Conservation (phyloP, 2,113 vertebrate genomes). For the Forbesichthys papilliferus region DNA sequence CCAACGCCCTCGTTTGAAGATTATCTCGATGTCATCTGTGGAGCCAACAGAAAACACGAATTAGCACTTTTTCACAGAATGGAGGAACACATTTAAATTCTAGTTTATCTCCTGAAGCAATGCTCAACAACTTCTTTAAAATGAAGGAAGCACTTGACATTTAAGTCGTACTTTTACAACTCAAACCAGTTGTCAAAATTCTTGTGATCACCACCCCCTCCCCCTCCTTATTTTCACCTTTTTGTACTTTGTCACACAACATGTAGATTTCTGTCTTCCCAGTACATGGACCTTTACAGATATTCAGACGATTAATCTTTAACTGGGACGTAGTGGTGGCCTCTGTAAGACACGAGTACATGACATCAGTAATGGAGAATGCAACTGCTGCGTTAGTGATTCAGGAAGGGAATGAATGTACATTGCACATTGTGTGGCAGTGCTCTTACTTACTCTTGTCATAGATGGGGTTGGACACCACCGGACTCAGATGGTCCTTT, state of each 20-base stretch:
- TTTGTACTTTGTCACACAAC: constrained; percentile 96
- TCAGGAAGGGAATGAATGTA: constrained; percentile 5
- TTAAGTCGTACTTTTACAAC: too few relatives aligned
- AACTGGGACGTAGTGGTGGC: constrained; percentile 93
- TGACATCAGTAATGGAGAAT: constrained; percentile 16
- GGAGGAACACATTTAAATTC: too few relatives aligned
- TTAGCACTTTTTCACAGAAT: not conserved
- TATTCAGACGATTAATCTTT: constrained; percentile 88
- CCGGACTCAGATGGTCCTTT: constrained; percentile 74
- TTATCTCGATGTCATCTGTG: constrained; percentile 87
- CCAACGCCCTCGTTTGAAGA: constrained; percentile 84
- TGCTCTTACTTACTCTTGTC: constrained; percentile 91
- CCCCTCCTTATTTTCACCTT: constrained; percentile 75
- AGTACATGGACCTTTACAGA: constrained; percentile 77
- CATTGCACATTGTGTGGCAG: not conserved
- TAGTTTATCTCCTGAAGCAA: too few relatives aligned
- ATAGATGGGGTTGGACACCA: constrained; percentile 88
- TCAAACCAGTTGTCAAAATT: too few relatives aligned
- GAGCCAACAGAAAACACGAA: not conserved
- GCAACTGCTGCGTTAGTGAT: not conserved
- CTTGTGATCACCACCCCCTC: too few relatives aligned
- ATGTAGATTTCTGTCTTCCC: constrained; percentile 91
- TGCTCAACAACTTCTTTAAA: too few relatives aligned
- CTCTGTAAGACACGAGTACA: constrained; percentile 71
- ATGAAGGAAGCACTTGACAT: too few relatives aligned